Conservation (phyloP, 30 jellyfish, hydroid and myxozoan genomes). For the Hydractinia echinata region DNA sequence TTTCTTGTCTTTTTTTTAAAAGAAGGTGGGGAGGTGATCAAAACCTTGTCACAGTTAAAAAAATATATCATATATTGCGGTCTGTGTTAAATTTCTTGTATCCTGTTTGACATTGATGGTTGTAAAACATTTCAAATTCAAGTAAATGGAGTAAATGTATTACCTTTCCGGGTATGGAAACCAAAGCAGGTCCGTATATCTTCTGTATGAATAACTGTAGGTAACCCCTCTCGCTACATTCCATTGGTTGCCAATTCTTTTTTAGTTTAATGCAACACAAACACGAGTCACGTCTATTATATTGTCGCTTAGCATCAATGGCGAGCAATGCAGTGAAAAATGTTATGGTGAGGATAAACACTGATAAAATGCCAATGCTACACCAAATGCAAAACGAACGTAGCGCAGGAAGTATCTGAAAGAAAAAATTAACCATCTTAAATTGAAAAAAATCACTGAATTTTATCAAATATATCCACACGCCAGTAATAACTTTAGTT, state of each 20-base stretch:
- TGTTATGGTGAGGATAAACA: conserved; percentile 64
- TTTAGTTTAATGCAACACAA: conserved; percentile 56
- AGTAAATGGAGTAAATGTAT: no score
- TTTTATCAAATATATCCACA: neutral
- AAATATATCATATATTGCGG: no score
- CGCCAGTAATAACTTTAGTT: neutral
- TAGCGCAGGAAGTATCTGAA: conserved; percentile 75
- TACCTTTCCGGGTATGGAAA: conserved; percentile 66
- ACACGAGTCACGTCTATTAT: conserved; percentile 55
- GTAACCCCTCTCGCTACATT: conserved; percentile 44
- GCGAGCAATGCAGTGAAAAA: conserved; percentile 62
- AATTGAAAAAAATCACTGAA: no score
- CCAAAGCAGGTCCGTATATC: conserved; percentile 35
- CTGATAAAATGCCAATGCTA: conserved; percentile 73
- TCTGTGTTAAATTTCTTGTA: no score
- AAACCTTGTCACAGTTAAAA: no score
- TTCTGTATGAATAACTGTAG: conserved; percentile 52
- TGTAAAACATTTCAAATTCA: no score
- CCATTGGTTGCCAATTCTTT: conserved; percentile 45
- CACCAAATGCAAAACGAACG: conserved; percentile 76
- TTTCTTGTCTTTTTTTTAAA: no score
- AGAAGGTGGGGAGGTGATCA: no score
- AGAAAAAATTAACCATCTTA: neutral
- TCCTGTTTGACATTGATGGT: no score
- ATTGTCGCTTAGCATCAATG: conserved; percentile 56